phyloP scores from a whole-genome alignment of 2,888 invertebrate genomes.

The Flabesymbios commensalis region DNA sequence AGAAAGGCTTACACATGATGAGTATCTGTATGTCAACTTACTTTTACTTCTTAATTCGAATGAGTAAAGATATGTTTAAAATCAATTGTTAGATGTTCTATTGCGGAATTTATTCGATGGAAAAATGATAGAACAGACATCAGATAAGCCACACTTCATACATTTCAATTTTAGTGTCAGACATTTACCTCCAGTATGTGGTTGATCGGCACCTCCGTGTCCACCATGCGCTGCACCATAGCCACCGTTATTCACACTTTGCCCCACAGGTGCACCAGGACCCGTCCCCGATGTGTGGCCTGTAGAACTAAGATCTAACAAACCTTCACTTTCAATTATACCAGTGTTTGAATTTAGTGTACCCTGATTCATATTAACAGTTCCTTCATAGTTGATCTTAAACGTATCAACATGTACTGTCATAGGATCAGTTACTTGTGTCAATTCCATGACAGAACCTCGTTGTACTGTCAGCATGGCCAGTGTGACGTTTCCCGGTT shows the following conservation, averaged over 20 bases:
- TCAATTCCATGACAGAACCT: constrained; percentile 37
- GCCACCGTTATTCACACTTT: constrained; percentile 23
- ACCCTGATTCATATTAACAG: constrained; percentile 40
- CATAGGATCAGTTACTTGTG: constrained; percentile 30
- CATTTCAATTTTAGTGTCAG: too few relatives aligned
- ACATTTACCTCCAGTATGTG: constrained; percentile 38
- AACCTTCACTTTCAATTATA: constrained; percentile 41
- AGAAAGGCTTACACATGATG: too few relatives aligned
- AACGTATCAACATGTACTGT: constrained; percentile 36
- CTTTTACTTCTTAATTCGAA: too few relatives aligned
- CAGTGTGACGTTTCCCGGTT: constrained; percentile 41
- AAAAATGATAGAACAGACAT: too few relatives aligned
- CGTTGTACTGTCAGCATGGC: constrained; percentile 41
- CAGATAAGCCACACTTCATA: too few relatives aligned
- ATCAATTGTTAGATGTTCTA: too few relatives aligned
- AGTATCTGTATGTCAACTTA: too few relatives aligned
- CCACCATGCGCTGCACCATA: constrained; percentile 47
- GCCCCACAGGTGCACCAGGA: constrained; percentile 36
- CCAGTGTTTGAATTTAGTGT: constrained; percentile 38
- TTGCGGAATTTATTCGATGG: too few relatives aligned
- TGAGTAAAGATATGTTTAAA: too few relatives aligned
- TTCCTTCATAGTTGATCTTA: constrained; percentile 39
- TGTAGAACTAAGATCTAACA: constrained; percentile 37
- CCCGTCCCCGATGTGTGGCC: constrained; percentile 34
- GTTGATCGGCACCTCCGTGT: constrained; percentile 43